These are phyloP conservation scores for Toxonevra muliebris DNA, from an alignment of 2,888 invertebrate genomes.

Conservation along the genomic window DNA sequence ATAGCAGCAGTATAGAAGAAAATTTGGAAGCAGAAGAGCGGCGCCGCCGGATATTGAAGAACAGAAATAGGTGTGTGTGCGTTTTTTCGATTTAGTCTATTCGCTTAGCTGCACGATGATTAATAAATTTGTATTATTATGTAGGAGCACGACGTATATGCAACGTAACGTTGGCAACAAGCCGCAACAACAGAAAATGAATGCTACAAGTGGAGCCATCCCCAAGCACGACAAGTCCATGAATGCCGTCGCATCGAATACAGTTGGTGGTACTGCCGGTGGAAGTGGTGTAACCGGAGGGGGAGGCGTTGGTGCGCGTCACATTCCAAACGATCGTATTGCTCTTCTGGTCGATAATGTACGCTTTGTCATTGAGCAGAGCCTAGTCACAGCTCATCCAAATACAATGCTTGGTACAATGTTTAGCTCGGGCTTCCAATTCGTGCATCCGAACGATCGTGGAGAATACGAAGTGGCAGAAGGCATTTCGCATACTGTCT, in stretches of 20 bases:
- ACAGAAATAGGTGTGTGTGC: constrained; percentile 71
- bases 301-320: constrained; percentile 38
- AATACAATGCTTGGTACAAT: constrained; percentile 99
- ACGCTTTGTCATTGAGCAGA: constrained; percentile 91
- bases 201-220: constrained; percentile 49
- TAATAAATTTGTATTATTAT: constrained; percentile 3
- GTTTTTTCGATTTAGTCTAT: neutral
- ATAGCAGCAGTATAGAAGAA: constrained; percentile 88
- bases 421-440: constrained; percentile 93
- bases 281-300: constrained; percentile 9
- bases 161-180: constrained; percentile 45
- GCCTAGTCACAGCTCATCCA: constrained; percentile 92
- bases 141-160: constrained; percentile 54
- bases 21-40: constrained; percentile 79
- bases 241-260: neutral
- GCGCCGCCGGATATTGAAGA: constrained; percentile 73
- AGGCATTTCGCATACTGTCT: constrained; percentile 94
- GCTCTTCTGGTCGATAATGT: constrained; percentile 97
- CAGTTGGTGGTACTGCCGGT: constrained; percentile 15
- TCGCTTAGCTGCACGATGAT: neutral
- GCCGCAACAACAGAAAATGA: constrained; percentile 40
- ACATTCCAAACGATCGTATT: constrained; percentile 72
- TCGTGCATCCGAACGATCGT: constrained; percentile 92
- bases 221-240: constrained; percentile 48
- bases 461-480: constrained; percentile 98